A percentile compares a stretch with the other conserved stretches of the same genome.
These are phyloP conservation scores for Octodonta nipae DNA, from an alignment of 2,888 invertebrate genomes.

Conservation along the genomic window DNA sequence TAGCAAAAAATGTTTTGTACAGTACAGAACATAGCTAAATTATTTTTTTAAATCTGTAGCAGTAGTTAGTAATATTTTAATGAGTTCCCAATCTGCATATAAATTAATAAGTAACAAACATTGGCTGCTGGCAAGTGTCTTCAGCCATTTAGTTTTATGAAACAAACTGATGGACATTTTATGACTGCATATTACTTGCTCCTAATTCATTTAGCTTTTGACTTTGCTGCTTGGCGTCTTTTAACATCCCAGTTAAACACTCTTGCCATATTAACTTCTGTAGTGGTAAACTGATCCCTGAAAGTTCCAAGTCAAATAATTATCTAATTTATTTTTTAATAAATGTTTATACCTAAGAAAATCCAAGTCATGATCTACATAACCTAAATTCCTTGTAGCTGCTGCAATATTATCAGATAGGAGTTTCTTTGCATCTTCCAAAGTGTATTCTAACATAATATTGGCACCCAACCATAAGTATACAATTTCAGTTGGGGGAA, in stretches of 20 bases:
- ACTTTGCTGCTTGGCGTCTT: slow-evolving; percentile 40
- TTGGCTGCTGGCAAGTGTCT: no score
- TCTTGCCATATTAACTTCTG: slow-evolving; percentile 97
- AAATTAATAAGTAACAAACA: no score
- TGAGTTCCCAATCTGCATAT: no score
- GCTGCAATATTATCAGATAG: slow-evolving; percentile 70
- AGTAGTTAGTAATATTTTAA: no score
- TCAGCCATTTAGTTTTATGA: no score
- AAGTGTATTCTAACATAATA: slow-evolving; percentile 91
- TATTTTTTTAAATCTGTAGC: no score
- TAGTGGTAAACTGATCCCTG: slow-evolving; percentile 94
- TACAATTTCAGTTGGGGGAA: slow-evolving; percentile 82
- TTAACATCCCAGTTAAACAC: slow-evolving; percentile 98
- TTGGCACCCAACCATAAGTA: slow-evolving; percentile 78
- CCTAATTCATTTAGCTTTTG: slow-evolving; percentile 20
- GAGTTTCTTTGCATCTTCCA: slow-evolving; percentile 78
- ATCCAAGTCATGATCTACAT: slow-evolving; percentile 84
- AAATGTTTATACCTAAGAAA: slow-evolving; percentile 55
- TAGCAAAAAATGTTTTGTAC: no score
- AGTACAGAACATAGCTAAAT: no score
- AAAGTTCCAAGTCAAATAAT: slow-evolving; percentile 21
- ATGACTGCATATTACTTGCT: no score
- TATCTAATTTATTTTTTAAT: background rate
- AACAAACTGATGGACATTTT: no score
- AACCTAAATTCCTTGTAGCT: slow-evolving; percentile 69